Evolutionary conservation across 2,797 vertebrate genomes (phyloP).

Genomic region (Carapus acus): DNA sequence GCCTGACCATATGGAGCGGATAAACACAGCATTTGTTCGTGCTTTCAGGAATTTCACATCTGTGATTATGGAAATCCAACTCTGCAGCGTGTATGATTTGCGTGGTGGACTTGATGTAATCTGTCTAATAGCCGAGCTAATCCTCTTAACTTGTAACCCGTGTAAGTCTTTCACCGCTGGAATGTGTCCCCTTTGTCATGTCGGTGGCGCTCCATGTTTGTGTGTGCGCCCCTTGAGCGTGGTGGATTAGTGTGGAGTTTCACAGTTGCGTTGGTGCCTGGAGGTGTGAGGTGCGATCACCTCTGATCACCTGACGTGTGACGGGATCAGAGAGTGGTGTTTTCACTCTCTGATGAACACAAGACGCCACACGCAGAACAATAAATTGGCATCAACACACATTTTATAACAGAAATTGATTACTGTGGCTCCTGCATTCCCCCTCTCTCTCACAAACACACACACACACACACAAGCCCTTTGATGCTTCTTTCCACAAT

Average conservation of each 20-base stretch:
- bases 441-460: conserved; percentile 34
- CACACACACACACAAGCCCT: too few species aligned
- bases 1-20: conserved; percentile 36
- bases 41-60: background rate
- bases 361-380: too few species aligned
- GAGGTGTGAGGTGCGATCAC: conserved; percentile 72
- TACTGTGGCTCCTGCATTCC: too few species aligned
- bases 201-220: conserved; percentile 25
- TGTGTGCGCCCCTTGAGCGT: conserved; percentile 25
- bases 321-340: conserved; percentile 50
- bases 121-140: conserved; percentile 57
- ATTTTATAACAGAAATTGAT: too few species aligned
- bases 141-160: conserved; percentile 63
- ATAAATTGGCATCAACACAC: background rate
- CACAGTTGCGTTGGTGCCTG: conserved; percentile 56
- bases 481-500: too few species aligned
- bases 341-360: conserved; percentile 37
- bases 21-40: conserved; percentile 2
- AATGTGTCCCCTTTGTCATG: conserved; percentile 49
- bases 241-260: conserved; percentile 57
- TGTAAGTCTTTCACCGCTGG: conserved; percentile 46
- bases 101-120: conserved; percentile 56
- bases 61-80: conserved; percentile 6
- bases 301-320: conserved; percentile 70
- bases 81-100: conserved; percentile 32